phyloP scores from a whole-genome alignment of 2,888 invertebrate species.

The Germaria angustata region DNA sequence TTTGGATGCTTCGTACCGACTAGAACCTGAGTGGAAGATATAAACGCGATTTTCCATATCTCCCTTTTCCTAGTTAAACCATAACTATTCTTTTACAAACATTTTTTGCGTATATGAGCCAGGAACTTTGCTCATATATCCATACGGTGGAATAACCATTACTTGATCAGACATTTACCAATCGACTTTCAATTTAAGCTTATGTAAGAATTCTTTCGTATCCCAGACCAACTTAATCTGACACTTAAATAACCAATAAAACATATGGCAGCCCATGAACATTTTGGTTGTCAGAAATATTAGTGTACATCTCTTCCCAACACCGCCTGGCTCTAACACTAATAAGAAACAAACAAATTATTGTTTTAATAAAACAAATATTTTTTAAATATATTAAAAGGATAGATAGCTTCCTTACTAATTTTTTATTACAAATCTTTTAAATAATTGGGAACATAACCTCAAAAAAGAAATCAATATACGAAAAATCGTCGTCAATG shows the following conservation, averaged over 20 bases:
- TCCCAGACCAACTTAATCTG: constrained; percentile 7
- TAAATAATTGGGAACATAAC: constrained; percentile 68
- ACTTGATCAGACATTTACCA: not conserved
- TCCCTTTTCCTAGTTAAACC: no score
- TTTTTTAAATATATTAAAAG: no score
- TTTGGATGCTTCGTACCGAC: no score
- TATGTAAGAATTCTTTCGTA: constrained; percentile 69
- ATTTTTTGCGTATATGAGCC: no score
- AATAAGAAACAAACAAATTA: not conserved
- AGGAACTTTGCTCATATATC: no score
- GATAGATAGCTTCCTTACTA: no score
- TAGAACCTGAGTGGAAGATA: no score
- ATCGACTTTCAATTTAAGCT: constrained; percentile 36
- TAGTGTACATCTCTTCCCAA: constrained; percentile 63
- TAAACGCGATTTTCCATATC: no score
- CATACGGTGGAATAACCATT: not conserved
- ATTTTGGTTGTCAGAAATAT: not conserved
- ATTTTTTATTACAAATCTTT: not conserved
- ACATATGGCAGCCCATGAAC: constrained; percentile 54
- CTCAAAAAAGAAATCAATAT: constrained; percentile 70
- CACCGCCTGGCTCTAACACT: not conserved
- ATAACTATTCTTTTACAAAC: no score
- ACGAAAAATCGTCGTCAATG: not conserved
- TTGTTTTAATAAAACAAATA: not conserved
- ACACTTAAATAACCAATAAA: constrained; percentile 70